phyloP scores from a whole-genome alignment of 2,113 vertebrate genomes.

The Dipodomys stephensi region DNA sequence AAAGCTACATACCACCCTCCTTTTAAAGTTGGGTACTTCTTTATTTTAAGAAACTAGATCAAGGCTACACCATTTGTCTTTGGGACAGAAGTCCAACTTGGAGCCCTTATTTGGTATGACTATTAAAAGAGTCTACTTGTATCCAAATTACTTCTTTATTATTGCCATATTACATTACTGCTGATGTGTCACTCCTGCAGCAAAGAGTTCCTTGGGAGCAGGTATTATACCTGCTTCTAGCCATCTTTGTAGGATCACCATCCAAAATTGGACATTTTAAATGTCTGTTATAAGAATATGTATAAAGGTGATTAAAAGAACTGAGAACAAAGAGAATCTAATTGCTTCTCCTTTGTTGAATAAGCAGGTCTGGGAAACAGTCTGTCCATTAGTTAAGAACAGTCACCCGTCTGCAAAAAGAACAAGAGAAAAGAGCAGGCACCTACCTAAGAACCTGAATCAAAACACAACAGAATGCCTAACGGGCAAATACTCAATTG shows the following conservation, averaged over 20 bases:
- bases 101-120: slow-evolving; percentile 7
- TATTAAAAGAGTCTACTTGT: background rate
- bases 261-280: background rate
- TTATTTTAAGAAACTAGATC: slow-evolving; percentile 20
- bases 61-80: background rate
- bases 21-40: slow-evolving; percentile 15
- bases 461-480: background rate
- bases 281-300: background rate
- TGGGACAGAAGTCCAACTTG: background rate
- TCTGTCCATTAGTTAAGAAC: background rate
- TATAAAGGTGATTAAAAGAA: slow-evolving; percentile 22
- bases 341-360: background rate
- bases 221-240: background rate
- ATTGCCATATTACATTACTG: background rate
- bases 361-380: background rate
- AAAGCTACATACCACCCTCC: background rate
- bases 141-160: background rate
- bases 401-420: background rate
- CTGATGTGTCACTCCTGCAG: background rate
- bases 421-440: background rate
- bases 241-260: background rate
- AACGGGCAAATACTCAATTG: background rate
- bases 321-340: background rate
- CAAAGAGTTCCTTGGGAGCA: background rate
- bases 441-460: background rate